Conservation (phyloP, 35 echinoderm and acorn worm genomes). For the Patiria miniata region DNA sequence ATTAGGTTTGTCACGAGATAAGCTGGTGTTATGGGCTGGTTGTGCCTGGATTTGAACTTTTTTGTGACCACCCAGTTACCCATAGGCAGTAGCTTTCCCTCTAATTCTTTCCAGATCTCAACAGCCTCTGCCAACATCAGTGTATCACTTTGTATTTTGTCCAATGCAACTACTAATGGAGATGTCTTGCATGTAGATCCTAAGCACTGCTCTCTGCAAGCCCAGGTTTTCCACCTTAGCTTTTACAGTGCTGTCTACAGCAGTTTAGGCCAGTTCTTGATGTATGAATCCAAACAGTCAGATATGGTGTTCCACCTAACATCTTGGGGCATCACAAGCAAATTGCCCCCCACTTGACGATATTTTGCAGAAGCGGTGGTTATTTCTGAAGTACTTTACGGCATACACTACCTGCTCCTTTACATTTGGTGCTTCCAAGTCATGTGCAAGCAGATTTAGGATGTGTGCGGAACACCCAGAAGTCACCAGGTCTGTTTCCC, state of each 20-base stretch:
- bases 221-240: constrained; percentile 40
- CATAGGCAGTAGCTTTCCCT: constrained; percentile 11
- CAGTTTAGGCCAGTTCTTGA: constrained; percentile 42
- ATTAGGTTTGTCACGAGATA: constrained; percentile 34
- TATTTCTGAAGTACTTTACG: constrained; percentile 49
- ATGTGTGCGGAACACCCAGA: constrained; percentile 29
- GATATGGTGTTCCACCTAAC: constrained; percentile 36
- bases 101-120: constrained; percentile 30
- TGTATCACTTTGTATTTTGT: too few relatives aligned
- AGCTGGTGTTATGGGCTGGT: constrained; percentile 33
- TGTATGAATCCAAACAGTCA: constrained; percentile 27
- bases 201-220: constrained; percentile 33
- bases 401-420: constrained; percentile 51
- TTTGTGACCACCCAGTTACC: background rate
- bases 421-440: constrained; percentile 25
- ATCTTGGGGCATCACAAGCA: constrained; percentile 35
- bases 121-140: too few relatives aligned
- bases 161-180: too few relatives aligned
- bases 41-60: constrained; percentile 23
- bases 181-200: too few relatives aligned
- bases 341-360: constrained; percentile 17
- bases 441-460: constrained; percentile 5
- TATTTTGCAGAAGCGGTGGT: constrained; percentile 24
- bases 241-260: constrained; percentile 20
- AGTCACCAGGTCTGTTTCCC: background rate